Conservation (phyloP, 2,797 vertebrate genomes). For the Chloroceryle amazona region DNA sequence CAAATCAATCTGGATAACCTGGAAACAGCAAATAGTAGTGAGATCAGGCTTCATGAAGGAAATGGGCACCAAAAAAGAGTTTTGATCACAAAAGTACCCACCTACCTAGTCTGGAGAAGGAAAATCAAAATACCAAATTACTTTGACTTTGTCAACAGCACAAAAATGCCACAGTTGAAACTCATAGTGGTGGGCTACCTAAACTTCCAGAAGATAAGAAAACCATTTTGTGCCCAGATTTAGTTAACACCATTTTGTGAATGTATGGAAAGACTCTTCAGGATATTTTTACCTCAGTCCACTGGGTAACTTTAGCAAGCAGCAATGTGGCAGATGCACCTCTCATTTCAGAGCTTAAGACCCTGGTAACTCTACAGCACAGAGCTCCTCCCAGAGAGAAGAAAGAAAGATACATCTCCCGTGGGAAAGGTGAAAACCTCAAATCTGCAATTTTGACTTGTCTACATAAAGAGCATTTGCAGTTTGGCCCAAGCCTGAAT, state of each 20-base stretch:
- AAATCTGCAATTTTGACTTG: neutral
- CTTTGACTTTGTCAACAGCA: neutral
- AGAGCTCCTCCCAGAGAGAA: neutral
- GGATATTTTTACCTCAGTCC: neutral
- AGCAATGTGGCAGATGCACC: neutral
- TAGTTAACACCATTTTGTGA: neutral
- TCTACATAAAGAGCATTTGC: neutral
- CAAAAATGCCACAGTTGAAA: neutral
- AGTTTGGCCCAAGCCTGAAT: neutral
- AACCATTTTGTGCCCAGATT: neutral
- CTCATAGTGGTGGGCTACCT: neutral
- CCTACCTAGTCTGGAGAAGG: neutral
- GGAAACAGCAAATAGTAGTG: neutral
- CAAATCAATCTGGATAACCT: neutral
- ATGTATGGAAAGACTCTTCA: accelerated
- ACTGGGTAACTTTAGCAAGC: neutral
- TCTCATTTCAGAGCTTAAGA: neutral
- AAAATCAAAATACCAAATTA: neutral
- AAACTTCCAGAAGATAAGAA: neutral
- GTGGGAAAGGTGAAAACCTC: neutral
- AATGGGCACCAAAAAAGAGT: neutral
- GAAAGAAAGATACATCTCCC: neutral
- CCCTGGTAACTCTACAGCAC: neutral
- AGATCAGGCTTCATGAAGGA: neutral
- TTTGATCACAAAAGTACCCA: neutral